Evolutionary conservation across 2,888 invertebrate species (phyloP).

Genomic region (Allygus modestus): DNA sequence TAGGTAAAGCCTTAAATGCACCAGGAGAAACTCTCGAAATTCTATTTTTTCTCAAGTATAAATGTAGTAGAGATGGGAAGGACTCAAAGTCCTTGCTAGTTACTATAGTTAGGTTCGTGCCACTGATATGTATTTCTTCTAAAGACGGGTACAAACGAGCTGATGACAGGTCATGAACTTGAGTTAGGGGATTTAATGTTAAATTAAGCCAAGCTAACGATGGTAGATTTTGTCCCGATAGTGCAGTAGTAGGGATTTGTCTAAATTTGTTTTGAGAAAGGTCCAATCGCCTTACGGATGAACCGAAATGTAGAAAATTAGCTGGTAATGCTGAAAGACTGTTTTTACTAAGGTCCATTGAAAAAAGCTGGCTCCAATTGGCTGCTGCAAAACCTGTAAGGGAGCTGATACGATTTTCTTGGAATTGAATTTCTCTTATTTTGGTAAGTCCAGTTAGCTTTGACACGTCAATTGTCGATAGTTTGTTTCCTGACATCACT

Average conservation of each 20-base stretch:
- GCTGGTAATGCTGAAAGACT: conserved; percentile 86
- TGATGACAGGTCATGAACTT: conserved; percentile 71
- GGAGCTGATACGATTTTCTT: conserved; percentile 85
- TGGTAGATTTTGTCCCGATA: conserved; percentile 86
- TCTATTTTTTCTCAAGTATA: conserved; percentile 85
- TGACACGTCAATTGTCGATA: conserved; percentile 84
- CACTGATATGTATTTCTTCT: conserved; percentile 85
- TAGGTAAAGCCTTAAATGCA: conserved; percentile 87
- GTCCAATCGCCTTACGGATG: conserved; percentile 85
- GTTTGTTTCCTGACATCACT: conserved; percentile 73
- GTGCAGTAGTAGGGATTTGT: conserved; percentile 86
- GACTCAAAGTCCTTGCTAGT: conserved; percentile 92
- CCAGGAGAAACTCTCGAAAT: conserved; percentile 90
- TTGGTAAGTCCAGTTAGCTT: conserved; percentile 86
- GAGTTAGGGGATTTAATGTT: conserved; percentile 88
- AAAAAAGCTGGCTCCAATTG: conserved; percentile 84
- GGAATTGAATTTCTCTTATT: conserved; percentile 85
- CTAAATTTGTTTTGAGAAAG: conserved; percentile 88
- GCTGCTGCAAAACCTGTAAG: conserved; percentile 86
- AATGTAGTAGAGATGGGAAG: conserved; percentile 86
- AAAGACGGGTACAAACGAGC: conserved; percentile 75
- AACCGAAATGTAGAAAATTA: conserved; percentile 86
- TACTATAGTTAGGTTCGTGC: conserved; percentile 88
- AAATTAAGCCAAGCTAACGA: conserved; percentile 87
- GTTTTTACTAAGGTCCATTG: conserved; percentile 87